phyloP scores from a whole-genome alignment of 2,888 invertebrate species.

The Orthonevra nobilis region DNA sequence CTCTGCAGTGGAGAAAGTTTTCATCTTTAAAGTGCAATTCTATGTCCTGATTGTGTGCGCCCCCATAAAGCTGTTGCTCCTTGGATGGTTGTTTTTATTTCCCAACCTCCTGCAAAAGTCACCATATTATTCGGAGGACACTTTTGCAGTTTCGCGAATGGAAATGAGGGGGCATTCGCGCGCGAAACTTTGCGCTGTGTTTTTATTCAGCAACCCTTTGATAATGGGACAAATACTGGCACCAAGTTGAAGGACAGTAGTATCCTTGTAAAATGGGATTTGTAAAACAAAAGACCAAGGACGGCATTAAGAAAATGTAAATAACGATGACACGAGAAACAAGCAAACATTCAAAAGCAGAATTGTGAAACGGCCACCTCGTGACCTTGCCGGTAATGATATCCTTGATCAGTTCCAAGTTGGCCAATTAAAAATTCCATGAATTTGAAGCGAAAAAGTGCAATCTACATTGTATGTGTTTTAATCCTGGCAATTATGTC shows the following conservation, averaged over 20 bases:
- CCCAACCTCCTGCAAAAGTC: background rate
- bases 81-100: constrained; percentile 3
- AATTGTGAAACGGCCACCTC: constrained; percentile 10
- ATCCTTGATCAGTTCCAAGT: constrained; percentile 27
- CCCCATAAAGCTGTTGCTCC: constrained; percentile 36
- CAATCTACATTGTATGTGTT: constrained; percentile 14
- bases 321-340: background rate
- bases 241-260: constrained; percentile 19
- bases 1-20: constrained; percentile 44
- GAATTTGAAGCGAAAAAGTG: constrained; percentile 36
- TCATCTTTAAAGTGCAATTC: constrained; percentile 55
- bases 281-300: constrained; percentile 48
- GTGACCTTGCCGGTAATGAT: constrained; percentile 22
- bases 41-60: constrained; percentile 45
- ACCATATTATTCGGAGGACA: constrained; percentile 18
- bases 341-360: constrained; percentile 3
- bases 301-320: constrained; percentile 54
- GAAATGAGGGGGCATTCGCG: constrained; percentile 30
- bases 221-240: too few relatives aligned
- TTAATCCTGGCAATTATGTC: constrained; percentile 29
- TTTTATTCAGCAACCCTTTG: too few relatives aligned
- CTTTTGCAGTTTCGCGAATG: constrained; percentile 29
- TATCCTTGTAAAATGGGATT: constrained; percentile 26
- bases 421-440: constrained; percentile 44
- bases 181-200: constrained; percentile 20